phyloP scores from a whole-genome alignment of 2,113 vertebrate genomes.

The Gymnarchus niloticus region DNA sequence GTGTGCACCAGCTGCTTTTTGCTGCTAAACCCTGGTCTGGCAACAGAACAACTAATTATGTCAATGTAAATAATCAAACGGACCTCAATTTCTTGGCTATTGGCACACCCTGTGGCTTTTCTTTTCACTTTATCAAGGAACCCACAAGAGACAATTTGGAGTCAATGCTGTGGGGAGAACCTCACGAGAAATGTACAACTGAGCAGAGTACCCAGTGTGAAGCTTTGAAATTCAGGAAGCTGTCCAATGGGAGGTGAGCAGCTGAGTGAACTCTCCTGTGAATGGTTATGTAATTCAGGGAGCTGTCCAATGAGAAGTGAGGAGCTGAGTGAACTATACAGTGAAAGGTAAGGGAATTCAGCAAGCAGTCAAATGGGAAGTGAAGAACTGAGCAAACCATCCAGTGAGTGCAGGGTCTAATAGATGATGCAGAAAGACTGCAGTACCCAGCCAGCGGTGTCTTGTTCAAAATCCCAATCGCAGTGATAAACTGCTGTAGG shows the following conservation, averaged over 20 bases:
- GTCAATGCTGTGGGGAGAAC: not conserved
- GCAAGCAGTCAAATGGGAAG: not conserved
- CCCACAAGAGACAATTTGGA: not conserved
- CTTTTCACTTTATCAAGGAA: not conserved
- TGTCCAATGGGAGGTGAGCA: not conserved
- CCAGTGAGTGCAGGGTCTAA: not conserved
- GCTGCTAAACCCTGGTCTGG: not conserved
- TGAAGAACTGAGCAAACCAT: not conserved
- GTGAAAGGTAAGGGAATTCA: not conserved
- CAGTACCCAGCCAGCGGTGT: not conserved
- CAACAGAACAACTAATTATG: not conserved
- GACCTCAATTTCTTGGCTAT: not conserved
- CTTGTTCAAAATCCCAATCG: not conserved
- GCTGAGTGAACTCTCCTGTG: not conserved
- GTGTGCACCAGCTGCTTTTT: constrained; percentile 7
- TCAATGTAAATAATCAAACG: constrained; percentile 6
- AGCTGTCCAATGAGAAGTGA: not conserved
- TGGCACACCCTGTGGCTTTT: not conserved
- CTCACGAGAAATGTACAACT: not conserved
- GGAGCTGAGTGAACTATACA: not conserved
- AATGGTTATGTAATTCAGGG: not conserved
- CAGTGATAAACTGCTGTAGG: not conserved
- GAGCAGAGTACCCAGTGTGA: not conserved
- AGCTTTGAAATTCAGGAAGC: not conserved
- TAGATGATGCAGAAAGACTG: not conserved